phyloP scores from a whole-genome alignment of 2,113 vertebrate genomes.

The Tylochromis polylepis region DNA sequence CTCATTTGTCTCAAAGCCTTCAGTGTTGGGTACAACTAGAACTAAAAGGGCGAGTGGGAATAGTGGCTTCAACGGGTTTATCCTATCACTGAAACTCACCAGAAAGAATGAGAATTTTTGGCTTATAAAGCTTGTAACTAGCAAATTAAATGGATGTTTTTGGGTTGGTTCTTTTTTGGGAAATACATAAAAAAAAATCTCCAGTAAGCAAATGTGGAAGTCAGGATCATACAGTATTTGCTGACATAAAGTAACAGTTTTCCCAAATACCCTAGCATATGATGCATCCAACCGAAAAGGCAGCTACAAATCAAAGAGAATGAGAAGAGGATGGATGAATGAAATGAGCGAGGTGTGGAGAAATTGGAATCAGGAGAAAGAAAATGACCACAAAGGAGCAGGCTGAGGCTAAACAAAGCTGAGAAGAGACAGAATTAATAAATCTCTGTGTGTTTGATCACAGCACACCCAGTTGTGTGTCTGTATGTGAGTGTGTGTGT shows the following conservation, averaged over 20 bases:
- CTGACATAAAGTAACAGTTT: not conserved
- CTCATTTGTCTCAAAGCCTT: not conserved
- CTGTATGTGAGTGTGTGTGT: not conserved
- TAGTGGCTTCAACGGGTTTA: not conserved
- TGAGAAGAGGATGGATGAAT: not conserved
- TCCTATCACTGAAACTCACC: not conserved
- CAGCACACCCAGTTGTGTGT: not conserved
- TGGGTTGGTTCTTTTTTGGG: no score
- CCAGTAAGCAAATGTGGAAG: not conserved
- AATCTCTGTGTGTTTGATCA: not conserved
- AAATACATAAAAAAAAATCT: not conserved
- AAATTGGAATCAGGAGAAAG: not conserved
- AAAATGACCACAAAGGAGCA: not conserved
- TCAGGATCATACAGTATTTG: not conserved
- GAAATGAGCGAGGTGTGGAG: not conserved
- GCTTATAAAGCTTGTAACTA: not conserved
- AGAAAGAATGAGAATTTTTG: not conserved
- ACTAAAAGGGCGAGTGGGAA: not conserved
- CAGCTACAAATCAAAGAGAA: conserved; percentile 28
- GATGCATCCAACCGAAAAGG: not conserved
- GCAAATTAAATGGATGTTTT: not conserved
- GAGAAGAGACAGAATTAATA: not conserved
- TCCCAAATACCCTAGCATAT: not conserved
- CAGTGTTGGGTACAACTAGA: not conserved
- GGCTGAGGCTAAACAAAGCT: not conserved